Conservation (phyloP, 2,888 invertebrate species). For the Heteropelma amictum region DNA sequence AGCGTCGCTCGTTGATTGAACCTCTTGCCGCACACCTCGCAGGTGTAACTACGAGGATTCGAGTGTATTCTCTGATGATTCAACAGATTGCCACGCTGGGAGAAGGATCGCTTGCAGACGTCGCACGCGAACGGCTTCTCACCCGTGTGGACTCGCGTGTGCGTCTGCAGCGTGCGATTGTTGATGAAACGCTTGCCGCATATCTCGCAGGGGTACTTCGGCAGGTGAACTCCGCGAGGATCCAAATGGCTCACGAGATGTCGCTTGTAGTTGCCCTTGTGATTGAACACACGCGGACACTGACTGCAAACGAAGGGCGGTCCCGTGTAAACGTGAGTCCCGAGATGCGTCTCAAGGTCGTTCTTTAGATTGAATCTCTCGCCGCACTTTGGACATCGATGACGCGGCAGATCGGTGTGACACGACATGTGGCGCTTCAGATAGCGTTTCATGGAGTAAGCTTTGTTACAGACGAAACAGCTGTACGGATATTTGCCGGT, state of each 20-base stretch:
- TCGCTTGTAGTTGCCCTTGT: conserved; percentile 74
- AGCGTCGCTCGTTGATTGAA: conserved; percentile 75
- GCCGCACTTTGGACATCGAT: conserved; percentile 74
- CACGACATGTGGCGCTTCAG: conserved; percentile 75
- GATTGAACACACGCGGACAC: conserved; percentile 72
- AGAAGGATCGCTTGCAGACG: conserved; percentile 80
- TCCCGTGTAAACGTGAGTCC: conserved; percentile 63
- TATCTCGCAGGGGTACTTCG: conserved; percentile 80
- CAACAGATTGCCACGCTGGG: conserved; percentile 74
- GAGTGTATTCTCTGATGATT: conserved; percentile 73
- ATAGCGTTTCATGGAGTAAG: conserved; percentile 72
- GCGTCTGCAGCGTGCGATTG: conserved; percentile 81
- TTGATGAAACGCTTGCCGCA: conserved; percentile 81
- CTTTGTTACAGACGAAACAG: conserved; percentile 74
- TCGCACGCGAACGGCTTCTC: conserved; percentile 81
- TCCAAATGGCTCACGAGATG: conserved; percentile 74
- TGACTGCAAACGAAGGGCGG: conserved; percentile 71
- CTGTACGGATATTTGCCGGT: conserved; percentile 80
- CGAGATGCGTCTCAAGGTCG: conserved; percentile 70
- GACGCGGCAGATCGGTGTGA: conserved; percentile 72
- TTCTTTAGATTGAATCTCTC: conserved; percentile 68
- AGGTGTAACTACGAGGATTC: conserved; percentile 73
- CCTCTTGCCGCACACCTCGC: conserved; percentile 74
- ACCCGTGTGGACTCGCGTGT: conserved; percentile 82
- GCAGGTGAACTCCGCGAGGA: conserved; percentile 67